Percentiles rank a stretch among this genome's conserved stretches.
These are phyloP conservation scores for Pipistrellus kuhlii DNA, from an alignment of 2,797 vertebrate genomes.

Conservation along the genomic window DNA sequence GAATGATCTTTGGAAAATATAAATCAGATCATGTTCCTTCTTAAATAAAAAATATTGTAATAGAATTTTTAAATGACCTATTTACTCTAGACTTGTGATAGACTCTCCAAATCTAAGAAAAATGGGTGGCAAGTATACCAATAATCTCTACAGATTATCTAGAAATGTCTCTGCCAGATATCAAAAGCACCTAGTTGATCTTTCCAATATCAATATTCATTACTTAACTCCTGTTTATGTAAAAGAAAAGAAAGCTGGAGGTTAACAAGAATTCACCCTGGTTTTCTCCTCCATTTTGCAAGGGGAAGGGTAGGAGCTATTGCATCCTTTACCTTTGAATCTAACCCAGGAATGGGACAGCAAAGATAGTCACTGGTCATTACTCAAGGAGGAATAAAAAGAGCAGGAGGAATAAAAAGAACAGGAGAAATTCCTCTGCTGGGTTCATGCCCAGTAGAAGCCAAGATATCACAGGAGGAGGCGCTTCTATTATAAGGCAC, in stretches of 20 bases:
- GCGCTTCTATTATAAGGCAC: background rate
- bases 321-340: background rate
- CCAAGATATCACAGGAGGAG: background rate
- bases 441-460: background rate
- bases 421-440: background rate
- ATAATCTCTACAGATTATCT: background rate
- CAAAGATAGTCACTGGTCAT: background rate
- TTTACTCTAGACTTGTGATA: background rate
- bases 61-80: background rate
- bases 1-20: background rate
- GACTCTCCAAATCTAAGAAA: background rate
- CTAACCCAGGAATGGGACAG: background rate
- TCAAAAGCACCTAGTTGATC: background rate
- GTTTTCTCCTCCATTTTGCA: background rate
- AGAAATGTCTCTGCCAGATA: background rate
- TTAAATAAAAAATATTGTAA: background rate
- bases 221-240: background rate
- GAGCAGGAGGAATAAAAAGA: background rate
- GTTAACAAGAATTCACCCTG: background rate
- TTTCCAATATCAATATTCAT: background rate
- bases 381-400: background rate
- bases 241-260: background rate
- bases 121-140: background rate
- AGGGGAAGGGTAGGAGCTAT: rapidly evolving
- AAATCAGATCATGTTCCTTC: background rate